A percentile compares a stretch with the other conserved stretches of the same genome.
Conservation (phyloP, 2,113 vertebrate genomes). For the Vidua chalybeata region DNA sequence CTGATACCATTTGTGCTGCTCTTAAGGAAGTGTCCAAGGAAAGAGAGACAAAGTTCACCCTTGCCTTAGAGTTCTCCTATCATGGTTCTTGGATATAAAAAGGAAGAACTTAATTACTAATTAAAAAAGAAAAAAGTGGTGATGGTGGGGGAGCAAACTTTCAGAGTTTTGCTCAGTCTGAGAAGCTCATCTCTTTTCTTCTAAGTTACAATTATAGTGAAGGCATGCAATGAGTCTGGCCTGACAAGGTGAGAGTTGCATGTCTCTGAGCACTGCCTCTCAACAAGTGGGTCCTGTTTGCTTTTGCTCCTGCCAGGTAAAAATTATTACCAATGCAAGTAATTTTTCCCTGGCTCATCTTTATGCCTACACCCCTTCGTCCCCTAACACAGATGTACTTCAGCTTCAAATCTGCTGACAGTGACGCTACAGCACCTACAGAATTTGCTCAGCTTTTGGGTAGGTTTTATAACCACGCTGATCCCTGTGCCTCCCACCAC, state of each 20-base stretch:
- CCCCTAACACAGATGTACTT: not conserved
- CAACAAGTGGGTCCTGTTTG: not conserved
- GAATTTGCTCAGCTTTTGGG: conserved; percentile 44
- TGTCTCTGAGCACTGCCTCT: not conserved
- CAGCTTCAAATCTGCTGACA: conserved; percentile 49
- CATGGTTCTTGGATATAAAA: not conserved
- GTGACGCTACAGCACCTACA: conserved; percentile 46
- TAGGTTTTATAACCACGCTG: conserved; percentile 48
- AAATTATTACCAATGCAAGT: conserved; percentile 4
- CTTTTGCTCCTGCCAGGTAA: conserved; percentile 14
- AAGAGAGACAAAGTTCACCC: not conserved
- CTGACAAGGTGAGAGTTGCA: not conserved
- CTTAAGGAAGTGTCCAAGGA: not conserved
- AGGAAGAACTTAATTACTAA: not conserved
- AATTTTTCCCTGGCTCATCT: not conserved
- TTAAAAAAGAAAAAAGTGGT: not conserved
- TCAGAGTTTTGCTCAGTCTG: not conserved
- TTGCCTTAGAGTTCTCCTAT: not conserved
- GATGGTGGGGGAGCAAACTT: not conserved
- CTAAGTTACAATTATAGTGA: not conserved
- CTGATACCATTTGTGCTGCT: not conserved
- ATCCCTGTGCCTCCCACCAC: conserved; percentile 56
- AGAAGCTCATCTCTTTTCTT: not conserved
- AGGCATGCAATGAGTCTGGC: not conserved
- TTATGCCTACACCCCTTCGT: not conserved